A percentile compares a stretch with the other conserved stretches of the same genome.
phyloP scores from a whole-genome alignment of 1,140 invertebrate genomes.

The Aphis gossypii region DNA sequence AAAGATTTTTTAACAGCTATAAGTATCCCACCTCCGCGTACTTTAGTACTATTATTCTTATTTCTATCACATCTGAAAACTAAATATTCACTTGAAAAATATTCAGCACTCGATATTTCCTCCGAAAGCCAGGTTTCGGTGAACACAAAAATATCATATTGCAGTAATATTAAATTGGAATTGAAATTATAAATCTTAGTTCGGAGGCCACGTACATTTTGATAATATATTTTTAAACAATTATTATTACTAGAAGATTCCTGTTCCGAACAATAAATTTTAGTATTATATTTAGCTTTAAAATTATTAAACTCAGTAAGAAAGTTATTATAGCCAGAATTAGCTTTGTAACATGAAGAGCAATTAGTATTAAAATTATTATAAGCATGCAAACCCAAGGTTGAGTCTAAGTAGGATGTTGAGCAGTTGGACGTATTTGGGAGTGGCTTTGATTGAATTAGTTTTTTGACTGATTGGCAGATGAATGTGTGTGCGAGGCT shows the following conservation, averaged over 20 bases:
- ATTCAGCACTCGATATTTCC: slow-evolving; percentile 29
- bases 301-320: too few relatives aligned
- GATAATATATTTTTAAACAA: slow-evolving; percentile 12
- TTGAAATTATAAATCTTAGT: slow-evolving; percentile 27
- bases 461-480: not conserved
- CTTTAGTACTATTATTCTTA: not conserved
- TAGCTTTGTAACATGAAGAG: too few relatives aligned
- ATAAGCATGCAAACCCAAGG: too few relatives aligned
- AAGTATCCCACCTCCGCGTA: slow-evolving; percentile 16
- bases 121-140: slow-evolving; percentile 14
- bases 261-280: too few relatives aligned
- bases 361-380: too few relatives aligned
- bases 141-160: not conserved
- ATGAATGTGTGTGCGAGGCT: not conserved
- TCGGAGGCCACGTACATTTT: not conserved
- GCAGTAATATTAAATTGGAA: not conserved
- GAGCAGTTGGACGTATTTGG: too few relatives aligned
- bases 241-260: too few relatives aligned
- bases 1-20: not conserved
- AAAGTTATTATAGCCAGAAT: too few relatives aligned
- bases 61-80: slow-evolving; percentile 4
- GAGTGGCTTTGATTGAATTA: too few relatives aligned
- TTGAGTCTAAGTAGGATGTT: too few relatives aligned
- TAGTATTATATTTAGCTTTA: too few relatives aligned
- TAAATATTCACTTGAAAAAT: slow-evolving; percentile 10